Evolutionary conservation across 1,140 invertebrate species (phyloP).

Genomic region (Leucophenga varia): DNA sequence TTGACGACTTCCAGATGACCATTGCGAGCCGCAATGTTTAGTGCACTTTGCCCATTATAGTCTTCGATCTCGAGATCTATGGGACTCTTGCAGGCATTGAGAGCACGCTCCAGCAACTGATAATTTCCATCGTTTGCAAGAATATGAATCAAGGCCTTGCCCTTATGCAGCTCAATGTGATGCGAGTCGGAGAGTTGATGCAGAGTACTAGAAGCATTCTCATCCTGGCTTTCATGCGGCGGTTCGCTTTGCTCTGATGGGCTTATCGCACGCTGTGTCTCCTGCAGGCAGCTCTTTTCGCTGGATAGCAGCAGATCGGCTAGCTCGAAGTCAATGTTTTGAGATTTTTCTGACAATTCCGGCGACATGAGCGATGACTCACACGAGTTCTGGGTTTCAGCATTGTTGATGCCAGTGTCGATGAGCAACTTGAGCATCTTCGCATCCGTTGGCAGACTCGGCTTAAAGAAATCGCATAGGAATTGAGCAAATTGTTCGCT

Average conservation of each 20-base stretch:
- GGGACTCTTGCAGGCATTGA: conserved; percentile 62
- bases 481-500: conserved; percentile 48
- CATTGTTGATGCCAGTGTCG: conserved; percentile 63
- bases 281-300: conserved; percentile 48
- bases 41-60: conserved; percentile 76
- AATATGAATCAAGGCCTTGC: conserved; percentile 72
- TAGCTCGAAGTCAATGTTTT: conserved; percentile 54
- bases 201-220: conserved; percentile 46
- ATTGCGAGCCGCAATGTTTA: conserved; percentile 80
- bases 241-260: conserved; percentile 52
- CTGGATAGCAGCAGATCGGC: conserved; percentile 50
- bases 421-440: conserved; percentile 67
- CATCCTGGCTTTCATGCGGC: conserved; percentile 48
- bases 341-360: conserved; percentile 52
- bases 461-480: conserved; percentile 58
- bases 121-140: conserved; percentile 75
- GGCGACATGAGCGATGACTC: conserved; percentile 55
- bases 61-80: conserved; percentile 67
- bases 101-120: conserved; percentile 64
- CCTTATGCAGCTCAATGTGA: conserved; percentile 62
- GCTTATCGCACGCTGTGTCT: conserved; percentile 47
- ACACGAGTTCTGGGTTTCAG: conserved; percentile 44
- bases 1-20: conserved; percentile 76
- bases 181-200: conserved; percentile 52
- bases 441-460: conserved; percentile 62